phyloP scores from a whole-genome alignment of 2,888 invertebrate genomes.

The Rhamnusium bicolor region DNA sequence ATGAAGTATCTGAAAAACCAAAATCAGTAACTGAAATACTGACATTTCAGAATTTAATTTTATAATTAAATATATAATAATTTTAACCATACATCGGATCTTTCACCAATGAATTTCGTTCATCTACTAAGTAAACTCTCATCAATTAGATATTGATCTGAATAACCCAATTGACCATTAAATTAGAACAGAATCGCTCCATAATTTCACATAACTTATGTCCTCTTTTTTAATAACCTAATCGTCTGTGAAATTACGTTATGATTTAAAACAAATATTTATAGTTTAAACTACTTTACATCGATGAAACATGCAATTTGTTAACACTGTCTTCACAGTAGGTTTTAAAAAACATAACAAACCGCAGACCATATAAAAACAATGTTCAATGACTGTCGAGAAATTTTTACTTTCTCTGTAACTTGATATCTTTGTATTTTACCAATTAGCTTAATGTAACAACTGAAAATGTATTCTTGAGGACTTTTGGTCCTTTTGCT shows the following conservation, averaged over 20 bases:
- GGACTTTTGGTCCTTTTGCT: no score
- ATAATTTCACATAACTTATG: neutral
- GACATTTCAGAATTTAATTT: no score
- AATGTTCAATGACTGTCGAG: neutral
- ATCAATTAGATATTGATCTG: no score
- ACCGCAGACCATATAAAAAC: constrained; percentile 22
- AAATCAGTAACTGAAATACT: no score
- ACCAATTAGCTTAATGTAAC: neutral
- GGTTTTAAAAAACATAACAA: constrained; percentile 9
- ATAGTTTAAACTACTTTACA: constrained; percentile 14
- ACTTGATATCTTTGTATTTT: neutral
- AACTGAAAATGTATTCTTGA: neutral
- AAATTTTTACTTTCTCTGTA: constrained; percentile 25
- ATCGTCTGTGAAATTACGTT: constrained; percentile 30
- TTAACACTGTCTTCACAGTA: neutral
- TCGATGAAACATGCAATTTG: constrained; percentile 13
- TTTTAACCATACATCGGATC: no score
- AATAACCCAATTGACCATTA: neutral
- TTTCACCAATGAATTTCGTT: no score
- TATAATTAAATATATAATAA: no score
- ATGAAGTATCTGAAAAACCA: no score
- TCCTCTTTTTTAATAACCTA: neutral
- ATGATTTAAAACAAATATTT: constrained; percentile 15
- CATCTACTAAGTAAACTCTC: no score
- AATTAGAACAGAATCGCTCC: neutral